phyloP scores from a whole-genome alignment of 2,113 vertebrate genomes.

The Lanius ludovicianus region DNA sequence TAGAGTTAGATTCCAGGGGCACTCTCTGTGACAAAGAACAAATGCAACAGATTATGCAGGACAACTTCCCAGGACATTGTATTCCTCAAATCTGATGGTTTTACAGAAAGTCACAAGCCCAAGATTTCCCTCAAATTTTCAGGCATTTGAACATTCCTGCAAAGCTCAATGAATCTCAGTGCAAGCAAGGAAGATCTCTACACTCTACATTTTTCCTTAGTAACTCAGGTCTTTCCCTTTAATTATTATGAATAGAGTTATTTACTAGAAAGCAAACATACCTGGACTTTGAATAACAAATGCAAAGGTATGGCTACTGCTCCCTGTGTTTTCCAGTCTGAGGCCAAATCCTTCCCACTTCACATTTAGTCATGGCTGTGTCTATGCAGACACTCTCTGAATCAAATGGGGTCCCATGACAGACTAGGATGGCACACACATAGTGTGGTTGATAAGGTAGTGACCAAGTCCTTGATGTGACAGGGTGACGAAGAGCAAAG shows the following conservation, averaged over 20 bases:
- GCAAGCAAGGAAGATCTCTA: neutral
- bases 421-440: fast-evolving
- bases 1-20: neutral
- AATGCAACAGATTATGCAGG: neutral
- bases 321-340: neutral
- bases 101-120: neutral
- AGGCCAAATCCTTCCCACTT: neutral
- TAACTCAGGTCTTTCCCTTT: neutral
- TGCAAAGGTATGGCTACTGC: neutral
- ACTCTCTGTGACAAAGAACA: neutral
- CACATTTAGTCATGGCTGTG: neutral
- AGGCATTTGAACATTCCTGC: neutral
- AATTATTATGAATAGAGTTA: neutral
- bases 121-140: neutral
- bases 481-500: neutral
- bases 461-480: neutral
- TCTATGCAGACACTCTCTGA: neutral
- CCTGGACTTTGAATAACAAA: neutral
- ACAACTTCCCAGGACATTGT: neutral
- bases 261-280: neutral
- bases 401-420: fast-evolving
- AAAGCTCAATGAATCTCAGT: neutral
- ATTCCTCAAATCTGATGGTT: neutral
- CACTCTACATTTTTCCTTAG: neutral
- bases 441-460: neutral